phyloP scores from a whole-genome alignment of 1,140 invertebrate genomes.

The Platyscapa corneri region DNA sequence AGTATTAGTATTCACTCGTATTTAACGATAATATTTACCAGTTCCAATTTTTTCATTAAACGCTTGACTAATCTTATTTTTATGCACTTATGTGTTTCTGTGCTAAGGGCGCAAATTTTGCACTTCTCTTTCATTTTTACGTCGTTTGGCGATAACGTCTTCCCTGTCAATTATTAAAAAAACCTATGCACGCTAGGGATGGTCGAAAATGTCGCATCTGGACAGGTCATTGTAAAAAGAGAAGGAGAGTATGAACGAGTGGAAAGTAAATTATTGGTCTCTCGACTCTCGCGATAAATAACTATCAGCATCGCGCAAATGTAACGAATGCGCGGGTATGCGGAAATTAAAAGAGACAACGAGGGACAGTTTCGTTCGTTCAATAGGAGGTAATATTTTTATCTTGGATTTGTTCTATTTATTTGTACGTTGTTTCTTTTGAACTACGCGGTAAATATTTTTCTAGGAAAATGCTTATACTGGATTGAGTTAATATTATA shows the following conservation, averaged over 20 bases:
- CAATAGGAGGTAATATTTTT: conserved; percentile 32
- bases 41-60: too few relatives aligned
- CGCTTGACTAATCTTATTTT: neutral
- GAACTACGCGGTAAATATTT: neutral
- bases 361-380: neutral
- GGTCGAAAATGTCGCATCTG: conserved; percentile 47
- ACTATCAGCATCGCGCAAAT: conserved; percentile 54
- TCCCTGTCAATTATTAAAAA: conserved; percentile 60
- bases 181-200: conserved; percentile 25
- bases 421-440: too few relatives aligned
- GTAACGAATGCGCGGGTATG: conserved; percentile 13
- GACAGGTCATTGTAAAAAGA: conserved; percentile 7
- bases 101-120: neutral
- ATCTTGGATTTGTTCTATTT: conserved; percentile 15
- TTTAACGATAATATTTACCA: too few relatives aligned
- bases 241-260: conserved; percentile 47
- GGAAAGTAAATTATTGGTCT: conserved; percentile 62
- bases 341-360: conserved; percentile 49
- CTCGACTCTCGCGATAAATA: conserved; percentile 60
- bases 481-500: neutral
- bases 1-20: too few relatives aligned
- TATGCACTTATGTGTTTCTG: neutral
- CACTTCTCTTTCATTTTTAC: neutral
- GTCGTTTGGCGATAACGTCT: conserved; percentile 44
- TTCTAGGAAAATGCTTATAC: conserved; percentile 3